Evolutionary conservation across 2,888 invertebrate genomes (phyloP).

Genomic region (Tinea pellionella): DNA sequence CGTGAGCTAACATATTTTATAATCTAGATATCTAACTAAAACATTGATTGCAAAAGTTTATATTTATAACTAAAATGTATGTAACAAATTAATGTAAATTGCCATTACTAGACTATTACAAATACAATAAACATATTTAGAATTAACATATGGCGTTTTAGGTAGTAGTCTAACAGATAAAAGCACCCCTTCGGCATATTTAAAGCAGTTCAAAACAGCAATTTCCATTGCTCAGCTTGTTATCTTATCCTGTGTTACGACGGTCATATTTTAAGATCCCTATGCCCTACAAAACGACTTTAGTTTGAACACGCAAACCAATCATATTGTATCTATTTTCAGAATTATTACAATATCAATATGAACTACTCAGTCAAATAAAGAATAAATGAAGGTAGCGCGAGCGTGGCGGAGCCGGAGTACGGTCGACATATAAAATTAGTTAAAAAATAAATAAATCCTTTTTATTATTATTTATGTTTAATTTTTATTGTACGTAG

Average conservation of each 20-base stretch:
- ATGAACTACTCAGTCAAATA: no score
- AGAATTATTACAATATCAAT: constrained; percentile 39
- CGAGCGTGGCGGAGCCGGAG: no score
- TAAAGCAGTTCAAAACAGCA: constrained; percentile 52
- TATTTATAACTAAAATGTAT: not conserved
- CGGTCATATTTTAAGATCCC: constrained; percentile 40
- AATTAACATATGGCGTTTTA: constrained; percentile 2
- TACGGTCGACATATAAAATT: no score
- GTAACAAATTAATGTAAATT: not conserved
- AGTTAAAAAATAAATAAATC: no score
- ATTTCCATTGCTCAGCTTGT: constrained; percentile 41
- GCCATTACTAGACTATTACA: not conserved
- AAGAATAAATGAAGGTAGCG: no score
- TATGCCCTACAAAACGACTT: constrained; percentile 30
- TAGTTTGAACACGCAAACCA: constrained; percentile 41
- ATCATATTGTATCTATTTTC: constrained; percentile 37
- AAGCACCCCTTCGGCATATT: constrained; percentile 28
- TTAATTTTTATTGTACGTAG: no score
- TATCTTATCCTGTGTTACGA: constrained; percentile 15
- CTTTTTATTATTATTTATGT: no score
- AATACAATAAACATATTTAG: constrained; percentile 1
- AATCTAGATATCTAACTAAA: no score
- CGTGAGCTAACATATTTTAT: no score
- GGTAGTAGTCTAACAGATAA: not conserved
- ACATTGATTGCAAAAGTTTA: not conserved